Conservation (phyloP, 2,888 invertebrate species). For the Spilosoma lubricipeda region DNA sequence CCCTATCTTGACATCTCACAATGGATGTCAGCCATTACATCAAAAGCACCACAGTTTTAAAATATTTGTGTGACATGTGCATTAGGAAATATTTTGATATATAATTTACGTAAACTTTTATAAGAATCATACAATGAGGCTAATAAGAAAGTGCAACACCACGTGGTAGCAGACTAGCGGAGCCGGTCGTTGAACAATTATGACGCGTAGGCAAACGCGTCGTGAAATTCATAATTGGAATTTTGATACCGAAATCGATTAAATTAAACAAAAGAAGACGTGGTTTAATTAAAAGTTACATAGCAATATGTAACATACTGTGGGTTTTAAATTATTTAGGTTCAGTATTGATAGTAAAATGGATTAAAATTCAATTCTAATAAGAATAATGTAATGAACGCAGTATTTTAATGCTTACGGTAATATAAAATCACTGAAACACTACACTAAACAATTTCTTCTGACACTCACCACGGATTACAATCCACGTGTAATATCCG, state of each 20-base stretch:
- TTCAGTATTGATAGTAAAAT: slow-evolving; percentile 11
- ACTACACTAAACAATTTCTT: slow-evolving; percentile 79
- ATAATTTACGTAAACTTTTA: slow-evolving; percentile 15
- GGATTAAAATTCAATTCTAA: slow-evolving; percentile 8
- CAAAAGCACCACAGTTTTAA: slow-evolving; percentile 40
- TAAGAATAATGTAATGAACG: slow-evolving; percentile 28
- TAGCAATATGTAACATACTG: slow-evolving; percentile 35
- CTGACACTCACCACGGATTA: slow-evolving; percentile 86
- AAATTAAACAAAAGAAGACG: slow-evolving; percentile 49
- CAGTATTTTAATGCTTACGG: slow-evolving; percentile 54
- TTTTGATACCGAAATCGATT: slow-evolving; percentile 18
- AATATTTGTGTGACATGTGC: slow-evolving; percentile 23
- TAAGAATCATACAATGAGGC: slow-evolving; percentile 38
- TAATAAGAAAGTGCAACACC: slow-evolving; percentile 70
- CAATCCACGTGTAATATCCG: slow-evolving; percentile 87
- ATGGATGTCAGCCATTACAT: slow-evolving; percentile 81
- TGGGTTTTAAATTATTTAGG: slow-evolving; percentile 24
- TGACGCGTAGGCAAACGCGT: slow-evolving; percentile 83
- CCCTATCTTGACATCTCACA: slow-evolving; percentile 85
- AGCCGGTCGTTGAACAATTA: slow-evolving; percentile 74
- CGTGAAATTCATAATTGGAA: slow-evolving; percentile 60
- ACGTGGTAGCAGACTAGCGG: slow-evolving; percentile 74
- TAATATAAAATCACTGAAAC: slow-evolving; percentile 65
- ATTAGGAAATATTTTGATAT: background rate
- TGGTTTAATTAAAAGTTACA: slow-evolving; percentile 23